Percentiles rank a stretch among this genome's conserved stretches.
phyloP scores from a whole-genome alignment of 2,113 vertebrate species.

The Naja naja region DNA sequence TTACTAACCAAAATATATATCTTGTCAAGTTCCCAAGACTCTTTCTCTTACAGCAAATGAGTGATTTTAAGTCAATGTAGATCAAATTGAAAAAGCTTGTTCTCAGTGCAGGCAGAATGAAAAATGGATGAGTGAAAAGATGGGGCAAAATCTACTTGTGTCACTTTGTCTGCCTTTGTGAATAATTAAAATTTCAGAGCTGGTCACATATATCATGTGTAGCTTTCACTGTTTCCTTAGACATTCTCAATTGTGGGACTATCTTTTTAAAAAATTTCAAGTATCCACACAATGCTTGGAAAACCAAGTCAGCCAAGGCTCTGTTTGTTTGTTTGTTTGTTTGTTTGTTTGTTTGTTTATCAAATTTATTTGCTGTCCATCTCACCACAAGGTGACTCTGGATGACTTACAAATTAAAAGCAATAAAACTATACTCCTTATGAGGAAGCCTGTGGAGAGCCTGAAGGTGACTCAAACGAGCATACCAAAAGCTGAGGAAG shows the following conservation, averaged over 20 bases:
- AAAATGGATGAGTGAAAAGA: background rate
- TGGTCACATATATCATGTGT: background rate
- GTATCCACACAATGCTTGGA: background rate
- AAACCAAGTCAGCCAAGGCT: background rate
- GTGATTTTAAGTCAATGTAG: background rate
- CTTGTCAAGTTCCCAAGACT: background rate
- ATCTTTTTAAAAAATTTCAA: background rate
- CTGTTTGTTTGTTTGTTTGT: background rate
- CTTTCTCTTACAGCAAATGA: background rate
- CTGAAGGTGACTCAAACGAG: background rate
- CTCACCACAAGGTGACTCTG: background rate
- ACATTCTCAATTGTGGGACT: background rate
- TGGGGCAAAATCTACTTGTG: background rate
- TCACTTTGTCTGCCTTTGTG: background rate
- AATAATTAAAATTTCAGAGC: background rate
- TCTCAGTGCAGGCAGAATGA: background rate
- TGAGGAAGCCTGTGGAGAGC: background rate
- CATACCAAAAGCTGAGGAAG: background rate
- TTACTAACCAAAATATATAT: background rate
- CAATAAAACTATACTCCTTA: background rate
- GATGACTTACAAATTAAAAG: background rate
- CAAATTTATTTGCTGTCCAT: background rate
- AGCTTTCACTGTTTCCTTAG: background rate
- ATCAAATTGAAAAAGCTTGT: background rate
- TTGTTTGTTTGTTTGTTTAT: background rate